Evolutionary conservation across 2,113 vertebrate genomes (phyloP).

Genomic region (Callaeas wilsoni): DNA sequence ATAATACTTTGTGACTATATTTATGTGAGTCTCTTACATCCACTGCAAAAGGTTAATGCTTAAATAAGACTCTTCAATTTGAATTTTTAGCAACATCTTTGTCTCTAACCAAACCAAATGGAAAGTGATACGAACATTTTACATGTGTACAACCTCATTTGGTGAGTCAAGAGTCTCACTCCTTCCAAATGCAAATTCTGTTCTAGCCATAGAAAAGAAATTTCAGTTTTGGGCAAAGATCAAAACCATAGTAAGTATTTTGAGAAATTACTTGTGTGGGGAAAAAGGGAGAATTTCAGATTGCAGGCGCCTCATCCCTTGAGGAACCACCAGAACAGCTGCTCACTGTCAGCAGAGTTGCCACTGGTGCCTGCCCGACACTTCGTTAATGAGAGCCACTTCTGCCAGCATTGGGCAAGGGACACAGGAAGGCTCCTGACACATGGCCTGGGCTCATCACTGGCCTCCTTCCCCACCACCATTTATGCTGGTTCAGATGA

Average conservation of each 20-base stretch:
- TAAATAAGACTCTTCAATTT: not conserved
- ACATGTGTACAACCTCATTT: not conserved
- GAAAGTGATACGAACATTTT: not conserved
- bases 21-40: not conserved
- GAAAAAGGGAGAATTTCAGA: constrained; percentile 27
- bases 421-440: fast-evolving
- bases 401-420: not conserved
- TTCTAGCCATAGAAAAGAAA: not conserved
- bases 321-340: constrained; percentile 30
- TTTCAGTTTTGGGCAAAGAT: not conserved
- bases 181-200: not conserved
- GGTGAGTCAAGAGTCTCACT: not conserved
- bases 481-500: not conserved
- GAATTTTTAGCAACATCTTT: not conserved
- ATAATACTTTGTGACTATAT: not conserved
- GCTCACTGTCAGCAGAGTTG: not conserved
- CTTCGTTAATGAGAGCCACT: not conserved
- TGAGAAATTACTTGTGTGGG: not conserved
- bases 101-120: not conserved
- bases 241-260: constrained; percentile 27
- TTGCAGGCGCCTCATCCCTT: not conserved
- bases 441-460: not conserved
- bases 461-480: not conserved
- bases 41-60: not conserved
- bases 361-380: not conserved